These are phyloP conservation scores for Scomber scombrus DNA, from an alignment of 2,113 vertebrate species.

Conservation along the genomic window DNA sequence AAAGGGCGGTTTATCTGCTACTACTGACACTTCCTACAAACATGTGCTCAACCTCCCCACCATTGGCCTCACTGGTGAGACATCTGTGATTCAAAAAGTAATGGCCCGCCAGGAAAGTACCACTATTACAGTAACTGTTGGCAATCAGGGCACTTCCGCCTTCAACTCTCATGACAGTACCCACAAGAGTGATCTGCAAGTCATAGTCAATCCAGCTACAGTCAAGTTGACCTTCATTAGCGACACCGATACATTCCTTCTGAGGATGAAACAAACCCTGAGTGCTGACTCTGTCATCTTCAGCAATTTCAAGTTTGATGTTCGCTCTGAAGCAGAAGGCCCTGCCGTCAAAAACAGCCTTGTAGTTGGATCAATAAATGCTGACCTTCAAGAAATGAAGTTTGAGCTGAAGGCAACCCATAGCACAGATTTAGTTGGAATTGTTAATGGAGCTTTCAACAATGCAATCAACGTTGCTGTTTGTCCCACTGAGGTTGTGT, in stretches of 20 bases:
- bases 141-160: constrained; percentile 84
- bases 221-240: constrained; percentile 81
- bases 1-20: constrained; percentile 83
- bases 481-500: constrained; percentile 79
- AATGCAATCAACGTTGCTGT: constrained; percentile 84
- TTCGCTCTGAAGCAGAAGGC: constrained; percentile 85
- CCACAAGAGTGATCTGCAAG: constrained; percentile 84
- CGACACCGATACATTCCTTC: constrained; percentile 82
- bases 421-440: constrained; percentile 85
- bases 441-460: constrained; percentile 85
- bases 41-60: constrained; percentile 86
- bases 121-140: constrained; percentile 76
- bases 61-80: constrained; percentile 83
- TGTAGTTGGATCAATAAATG: constrained; percentile 83
- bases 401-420: constrained; percentile 86
- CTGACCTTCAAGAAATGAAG: constrained; percentile 81
- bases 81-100: constrained; percentile 81
- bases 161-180: constrained; percentile 83
- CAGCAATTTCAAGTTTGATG: constrained; percentile 79
- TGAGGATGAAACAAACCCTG: constrained; percentile 87
- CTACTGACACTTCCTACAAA: constrained; percentile 85
- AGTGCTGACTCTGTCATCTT: constrained; percentile 82
- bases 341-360: constrained; percentile 84
- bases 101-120: constrained; percentile 79
- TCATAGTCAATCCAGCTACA: constrained; percentile 79